A percentile compares a stretch with the other conserved stretches of the same genome.
Conservation (phyloP, 2,797 vertebrate genomes). For the Peromyscus nudipes region DNA sequence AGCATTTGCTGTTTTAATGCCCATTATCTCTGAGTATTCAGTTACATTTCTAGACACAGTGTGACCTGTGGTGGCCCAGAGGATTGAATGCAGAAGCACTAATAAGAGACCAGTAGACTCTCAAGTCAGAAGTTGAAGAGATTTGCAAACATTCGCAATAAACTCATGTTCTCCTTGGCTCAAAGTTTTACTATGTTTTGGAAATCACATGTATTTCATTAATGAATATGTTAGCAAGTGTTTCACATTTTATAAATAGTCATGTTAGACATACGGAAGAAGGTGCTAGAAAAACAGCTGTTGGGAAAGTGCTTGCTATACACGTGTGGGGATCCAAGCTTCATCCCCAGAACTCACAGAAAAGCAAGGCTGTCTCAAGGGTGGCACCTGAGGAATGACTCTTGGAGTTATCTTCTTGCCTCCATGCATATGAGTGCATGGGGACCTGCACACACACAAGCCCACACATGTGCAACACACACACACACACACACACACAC, state of each 20-base stretch:
- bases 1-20: neutral
- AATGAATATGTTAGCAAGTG: neutral
- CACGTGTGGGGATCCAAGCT: neutral
- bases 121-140: neutral
- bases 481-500: neutral
- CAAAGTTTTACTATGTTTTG: neutral
- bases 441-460: neutral
- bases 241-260: neutral
- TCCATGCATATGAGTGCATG: neutral
- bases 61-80: neutral
- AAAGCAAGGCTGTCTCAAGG: neutral
- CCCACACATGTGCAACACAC: neutral
- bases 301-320: no score
- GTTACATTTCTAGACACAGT: neutral
- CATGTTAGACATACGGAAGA: neutral
- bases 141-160: neutral
- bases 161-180: neutral
- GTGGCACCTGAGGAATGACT: neutral
- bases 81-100: neutral
- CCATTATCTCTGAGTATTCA: neutral
- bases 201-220: neutral
- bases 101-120: accelerated
- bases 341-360: neutral
- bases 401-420: neutral
- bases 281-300: neutral